A percentile compares a stretch with the other conserved stretches of the same genome.
Evolutionary conservation across 2,113 vertebrate genomes (phyloP).

Genomic region (Rattus norvegicus): DNA sequence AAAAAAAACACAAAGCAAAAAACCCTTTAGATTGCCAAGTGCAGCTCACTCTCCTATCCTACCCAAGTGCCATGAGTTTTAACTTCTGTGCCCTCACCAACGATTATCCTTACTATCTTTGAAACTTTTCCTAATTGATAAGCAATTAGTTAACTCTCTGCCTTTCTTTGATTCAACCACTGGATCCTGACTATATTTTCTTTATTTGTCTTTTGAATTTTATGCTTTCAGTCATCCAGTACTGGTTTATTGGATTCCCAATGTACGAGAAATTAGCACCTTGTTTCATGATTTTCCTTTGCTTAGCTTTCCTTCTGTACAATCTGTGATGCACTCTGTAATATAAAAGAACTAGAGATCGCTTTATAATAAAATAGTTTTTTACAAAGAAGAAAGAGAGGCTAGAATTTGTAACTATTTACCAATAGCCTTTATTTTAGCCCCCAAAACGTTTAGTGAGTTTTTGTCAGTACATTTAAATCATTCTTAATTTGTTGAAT

Average conservation of each 20-base stretch:
- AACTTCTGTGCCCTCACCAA: neutral
- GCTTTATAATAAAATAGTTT: constrained; percentile 38
- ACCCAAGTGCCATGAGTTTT: neutral
- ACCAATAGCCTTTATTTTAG: neutral
- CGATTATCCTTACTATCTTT: neutral
- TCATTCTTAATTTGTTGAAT: constrained; percentile 15
- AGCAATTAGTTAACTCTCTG: neutral
- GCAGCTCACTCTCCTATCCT: accelerated
- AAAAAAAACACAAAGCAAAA: neutral
- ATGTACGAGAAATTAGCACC: neutral
- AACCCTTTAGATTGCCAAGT: neutral
- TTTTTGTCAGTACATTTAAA: constrained; percentile 24
- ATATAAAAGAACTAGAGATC: neutral
- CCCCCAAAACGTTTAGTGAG: neutral
- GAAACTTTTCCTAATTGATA: constrained; percentile 17
- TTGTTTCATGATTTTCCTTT: neutral
- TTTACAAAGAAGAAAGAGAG: neutral
- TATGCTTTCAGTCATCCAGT: neutral
- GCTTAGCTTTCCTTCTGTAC: neutral
- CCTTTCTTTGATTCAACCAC: constrained; percentile 38
- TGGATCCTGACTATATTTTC: neutral
- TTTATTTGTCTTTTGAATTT: constrained; percentile 36
- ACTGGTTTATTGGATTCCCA: neutral
- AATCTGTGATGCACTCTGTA: neutral
- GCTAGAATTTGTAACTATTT: neutral